Evolutionary conservation across 2,888 invertebrate genomes (phyloP), one percentile per base, ranked within the genome.

Genomic region (Autographa gamma): DNA sequence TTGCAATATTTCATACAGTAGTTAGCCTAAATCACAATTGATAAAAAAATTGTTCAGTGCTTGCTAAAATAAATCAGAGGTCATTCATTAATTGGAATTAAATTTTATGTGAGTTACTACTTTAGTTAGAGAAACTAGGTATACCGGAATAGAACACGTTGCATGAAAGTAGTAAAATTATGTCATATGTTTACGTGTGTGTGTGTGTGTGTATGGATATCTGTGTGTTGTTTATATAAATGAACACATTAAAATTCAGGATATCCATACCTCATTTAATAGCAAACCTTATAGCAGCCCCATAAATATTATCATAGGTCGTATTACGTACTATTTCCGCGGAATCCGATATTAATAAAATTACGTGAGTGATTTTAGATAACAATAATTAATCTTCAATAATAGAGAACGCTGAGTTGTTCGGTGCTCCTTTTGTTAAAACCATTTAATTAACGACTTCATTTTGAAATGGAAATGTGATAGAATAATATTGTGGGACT

Each of bases 271-370:
- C 66, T 59, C 77, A 48, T 74, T 74, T 74, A 82, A 69, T 82
- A 80, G 78, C 60, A 79, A 69, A 60, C 52, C 69, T 60, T 65
- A 31, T 65, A 64, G 73, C 75, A 81, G 71, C 77, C 81, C 67
- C 73, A 77, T 72, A 70, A 78, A 77, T 79, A 82, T 80, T 81
- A 80, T 73, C 70, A 72, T 73, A 74, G 77, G 75, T 80, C 80
- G 76, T 75, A 74, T 82, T 82, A 76, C 79, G 80, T 73, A 76
- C 76, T 80, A 76, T 71, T 81, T 74, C 74, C 71, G 58, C 60
- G 81, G 80, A 83, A 83, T 80, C 74, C 71, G 74, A 77, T 80
- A 83, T 83, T 83, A 83, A 83, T 83, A 81, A 80, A 80, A 83
- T 83, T 69, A 76, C 73, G 58, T 73, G 67, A 66, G 67, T 71